These are phyloP conservation scores for Dermatophagoides farinae DNA, from an alignment of 1,140 invertebrate genomes.

Conservation along the genomic window DNA sequence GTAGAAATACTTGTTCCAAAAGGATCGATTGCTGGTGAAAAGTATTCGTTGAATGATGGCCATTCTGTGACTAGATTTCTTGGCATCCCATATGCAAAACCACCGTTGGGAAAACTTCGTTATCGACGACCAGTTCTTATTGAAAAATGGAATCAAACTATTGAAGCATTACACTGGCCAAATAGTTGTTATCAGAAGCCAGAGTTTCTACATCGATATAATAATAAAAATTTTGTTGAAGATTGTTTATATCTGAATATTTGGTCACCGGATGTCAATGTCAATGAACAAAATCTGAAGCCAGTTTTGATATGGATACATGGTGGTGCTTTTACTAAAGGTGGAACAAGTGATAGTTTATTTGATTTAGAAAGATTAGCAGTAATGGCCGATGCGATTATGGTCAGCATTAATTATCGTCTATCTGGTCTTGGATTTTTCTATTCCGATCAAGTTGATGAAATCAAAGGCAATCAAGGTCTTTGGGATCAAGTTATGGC, in stretches of 20 bases:
- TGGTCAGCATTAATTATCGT: slow-evolving; percentile 35
- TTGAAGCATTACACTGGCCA: slow-evolving; percentile 29
- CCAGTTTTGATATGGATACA: slow-evolving; percentile 92
- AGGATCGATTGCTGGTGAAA: neutral
- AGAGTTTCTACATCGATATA: slow-evolving; percentile 36
- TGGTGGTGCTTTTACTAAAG: slow-evolving; percentile 85
- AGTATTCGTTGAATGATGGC: neutral
- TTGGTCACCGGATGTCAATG: slow-evolving; percentile 34
- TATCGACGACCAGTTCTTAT: slow-evolving; percentile 42
- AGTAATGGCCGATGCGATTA: slow-evolving; percentile 59
- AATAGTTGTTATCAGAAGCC: slow-evolving; percentile 42
- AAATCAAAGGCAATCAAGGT: slow-evolving; percentile 32
- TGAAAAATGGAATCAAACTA: neutral
- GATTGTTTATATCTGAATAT: slow-evolving; percentile 94
- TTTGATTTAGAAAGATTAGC: slow-evolving; percentile 72
- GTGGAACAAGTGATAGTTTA: slow-evolving; percentile 52
- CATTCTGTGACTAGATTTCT: slow-evolving; percentile 34
- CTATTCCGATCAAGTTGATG: slow-evolving; percentile 4
- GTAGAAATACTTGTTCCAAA: neutral
- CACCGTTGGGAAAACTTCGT: slow-evolving; percentile 58
- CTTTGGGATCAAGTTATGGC: slow-evolving; percentile 29
- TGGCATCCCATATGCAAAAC: slow-evolving; percentile 78
- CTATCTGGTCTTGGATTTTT: slow-evolving; percentile 11
- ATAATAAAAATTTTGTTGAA: slow-evolving; percentile 40
- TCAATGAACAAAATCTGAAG: neutral